Evolutionary conservation across 2,797 vertebrate species (phyloP), one percentile per base, ranked within the genome.

Genomic region (Sebastiscus albofasciatus): DNA sequence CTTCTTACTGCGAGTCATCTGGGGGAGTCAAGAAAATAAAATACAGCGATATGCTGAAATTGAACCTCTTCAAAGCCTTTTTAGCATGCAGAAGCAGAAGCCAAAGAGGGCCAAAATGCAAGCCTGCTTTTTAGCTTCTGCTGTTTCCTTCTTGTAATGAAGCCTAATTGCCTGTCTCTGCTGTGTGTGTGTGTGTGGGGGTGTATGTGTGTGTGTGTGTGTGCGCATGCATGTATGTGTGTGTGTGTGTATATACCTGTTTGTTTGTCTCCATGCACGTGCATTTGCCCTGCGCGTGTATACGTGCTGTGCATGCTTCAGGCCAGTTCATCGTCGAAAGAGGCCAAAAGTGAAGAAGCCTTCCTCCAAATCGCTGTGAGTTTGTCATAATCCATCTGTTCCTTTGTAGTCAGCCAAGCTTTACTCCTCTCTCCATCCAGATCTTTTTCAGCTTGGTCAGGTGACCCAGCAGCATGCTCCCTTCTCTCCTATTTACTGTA

Each of bases 321-420:
- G 98, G 96, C 97, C 97, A 93, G 96, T 97, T 96, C 97, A 99
- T 93, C 98, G 98, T 94, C 97, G 97, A 95, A 99, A 98, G 95
- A 98, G 97, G 97, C 97, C 97, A 95, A 99, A 98, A 95, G 95
- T 97, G 97, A 99, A 97, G 96, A 98, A 96, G 96, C 96, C 96
- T 72, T 96, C 97, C 92, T 97, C 97, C 95, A 99, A 98, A 93
- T 97, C 97, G 89, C 95, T 98, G 98, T 99, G 96, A 99, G 98
- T 99, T 95, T 94, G 93, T 89, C 91, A 89, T 85, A 89, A 90
- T 86, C 94, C 94, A 95, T 95, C 92, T 95, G 94, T 90, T 93
- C 72, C 86, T 83, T 77, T 82, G 76, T 79, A 90, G 83, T 92
- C 80, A 89, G 90, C 92, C 91, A 90, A 93, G 79, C 73, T 84